phyloP scores from a whole-genome alignment of 2,797 vertebrate genomes.

The Capromys pilorides region DNA sequence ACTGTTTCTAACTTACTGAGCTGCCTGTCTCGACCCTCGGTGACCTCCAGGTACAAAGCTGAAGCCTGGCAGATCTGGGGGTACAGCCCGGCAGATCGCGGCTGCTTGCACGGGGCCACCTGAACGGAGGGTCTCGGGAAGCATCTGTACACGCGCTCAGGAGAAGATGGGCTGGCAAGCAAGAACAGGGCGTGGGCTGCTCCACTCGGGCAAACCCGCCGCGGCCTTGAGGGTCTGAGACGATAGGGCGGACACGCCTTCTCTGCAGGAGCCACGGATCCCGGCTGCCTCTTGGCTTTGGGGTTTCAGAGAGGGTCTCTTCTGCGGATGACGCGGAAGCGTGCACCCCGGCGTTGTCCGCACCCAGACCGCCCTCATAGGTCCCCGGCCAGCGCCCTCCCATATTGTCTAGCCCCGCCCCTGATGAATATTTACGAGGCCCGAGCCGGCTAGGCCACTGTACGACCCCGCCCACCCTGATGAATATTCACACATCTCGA shows the following conservation, averaged over 20 bases:
- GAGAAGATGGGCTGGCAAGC: background rate
- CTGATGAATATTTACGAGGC: background rate
- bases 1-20: background rate
- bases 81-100: background rate
- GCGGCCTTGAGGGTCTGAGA: background rate
- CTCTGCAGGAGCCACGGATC: background rate
- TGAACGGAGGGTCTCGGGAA: background rate
- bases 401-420: background rate
- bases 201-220: background rate
- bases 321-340: background rate
- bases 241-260: background rate
- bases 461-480: constrained; percentile 74
- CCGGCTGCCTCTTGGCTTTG: background rate
- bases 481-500: constrained; percentile 58
- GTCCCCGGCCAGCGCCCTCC: background rate
- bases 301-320: fast-evolving
- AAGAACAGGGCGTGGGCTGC: background rate
- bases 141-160: background rate
- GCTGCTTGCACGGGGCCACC: background rate
- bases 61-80: background rate
- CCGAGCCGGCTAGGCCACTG: background rate
- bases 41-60: background rate
- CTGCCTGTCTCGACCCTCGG: background rate
- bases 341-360: background rate
- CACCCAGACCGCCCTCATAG: fast-evolving